Base-by-base conservation (phyloP, 2,113 vertebrate genomes). In the Scolopax mira region DNA sequence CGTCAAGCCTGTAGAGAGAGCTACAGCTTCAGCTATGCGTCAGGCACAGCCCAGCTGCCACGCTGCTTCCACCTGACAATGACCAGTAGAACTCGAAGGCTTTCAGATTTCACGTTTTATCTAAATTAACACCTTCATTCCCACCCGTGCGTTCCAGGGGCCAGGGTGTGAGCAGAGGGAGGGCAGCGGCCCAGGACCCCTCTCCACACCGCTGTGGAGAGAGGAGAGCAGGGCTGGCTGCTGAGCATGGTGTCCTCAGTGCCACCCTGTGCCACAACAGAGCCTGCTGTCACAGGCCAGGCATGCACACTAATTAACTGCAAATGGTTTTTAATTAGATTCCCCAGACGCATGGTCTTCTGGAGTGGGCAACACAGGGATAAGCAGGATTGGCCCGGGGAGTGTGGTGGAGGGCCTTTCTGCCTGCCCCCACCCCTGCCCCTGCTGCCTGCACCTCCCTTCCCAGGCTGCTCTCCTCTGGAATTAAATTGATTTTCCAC, bases 1-100 rank as follows among this genome's bases (percentile, higher is more conserved):
- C 55, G 7, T 3, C 24, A 85, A 79, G 94, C 97, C 97, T 93
- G 95, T 78, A 85, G 97, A 92, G 93, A 97, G 97, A 97, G 95
- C 96, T 93, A 69, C 96, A 86, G 89, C 86, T 81, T 97, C 58
- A 58, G 85, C 83, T 94, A 58, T 74, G 94, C 13, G 4, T n/a
- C 73, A 66, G 57, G 72, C 52, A 41, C 77, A 66, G n/a, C 39
- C 46, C 18, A 21, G 1, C 61, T 7, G 39, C 46, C 51, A 5
- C 64, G 74, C 79, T 73, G 49, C 85, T 94, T 85, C 60, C 14
- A 48, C 90, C 88, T 48, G 62, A 62, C 65, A 61, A 18, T 28
- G 28, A 5, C 46, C 3, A 4, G 25, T 27, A 79, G 54, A 55
- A 52, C 52, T 15, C 33, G 51, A n/a, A 1, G 17, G 14, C 7